phyloP scores from a whole-genome alignment of 2,797 vertebrate genomes.

The Anas acuta region DNA sequence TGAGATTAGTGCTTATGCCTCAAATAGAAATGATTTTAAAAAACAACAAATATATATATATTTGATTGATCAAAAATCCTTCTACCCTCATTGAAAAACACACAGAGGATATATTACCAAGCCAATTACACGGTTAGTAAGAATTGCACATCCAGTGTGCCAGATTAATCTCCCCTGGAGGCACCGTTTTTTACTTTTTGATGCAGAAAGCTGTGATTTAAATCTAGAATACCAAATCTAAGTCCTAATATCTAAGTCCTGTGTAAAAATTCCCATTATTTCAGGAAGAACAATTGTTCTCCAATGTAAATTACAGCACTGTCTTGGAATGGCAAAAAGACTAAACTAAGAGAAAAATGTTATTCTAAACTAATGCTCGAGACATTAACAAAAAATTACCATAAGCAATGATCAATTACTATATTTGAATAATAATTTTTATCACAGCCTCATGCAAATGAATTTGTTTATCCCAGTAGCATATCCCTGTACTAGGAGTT shows the following conservation, averaged over 20 bases:
- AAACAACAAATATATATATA: background rate
- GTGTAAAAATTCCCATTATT: slow-evolving; percentile 34
- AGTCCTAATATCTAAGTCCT: background rate
- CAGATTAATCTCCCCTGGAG: background rate
- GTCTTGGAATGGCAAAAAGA: slow-evolving; percentile 33
- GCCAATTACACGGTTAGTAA: background rate
- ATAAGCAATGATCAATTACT: slow-evolving; percentile 26
- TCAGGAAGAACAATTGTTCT: slow-evolving; percentile 52
- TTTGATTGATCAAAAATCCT: background rate
- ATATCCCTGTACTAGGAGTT: background rate
- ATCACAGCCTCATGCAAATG: background rate
- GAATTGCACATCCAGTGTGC: background rate
- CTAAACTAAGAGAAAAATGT: slow-evolving; percentile 1
- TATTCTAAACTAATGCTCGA: slow-evolving; percentile 7
- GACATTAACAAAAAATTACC: slow-evolving; percentile 39
- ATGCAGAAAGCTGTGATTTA: background rate
- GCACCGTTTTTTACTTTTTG: slow-evolving; percentile 22
- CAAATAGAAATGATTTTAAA: background rate
- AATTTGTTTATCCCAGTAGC: slow-evolving; percentile 18
- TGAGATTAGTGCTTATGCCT: background rate
- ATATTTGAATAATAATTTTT: slow-evolving; percentile 40
- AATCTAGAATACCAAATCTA: background rate
- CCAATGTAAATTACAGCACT: background rate
- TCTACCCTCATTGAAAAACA: background rate
- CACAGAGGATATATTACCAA: background rate